Base-by-base conservation (phyloP, 1,140 invertebrate genomes). In the Zaprionus ghesquierei region DNA sequence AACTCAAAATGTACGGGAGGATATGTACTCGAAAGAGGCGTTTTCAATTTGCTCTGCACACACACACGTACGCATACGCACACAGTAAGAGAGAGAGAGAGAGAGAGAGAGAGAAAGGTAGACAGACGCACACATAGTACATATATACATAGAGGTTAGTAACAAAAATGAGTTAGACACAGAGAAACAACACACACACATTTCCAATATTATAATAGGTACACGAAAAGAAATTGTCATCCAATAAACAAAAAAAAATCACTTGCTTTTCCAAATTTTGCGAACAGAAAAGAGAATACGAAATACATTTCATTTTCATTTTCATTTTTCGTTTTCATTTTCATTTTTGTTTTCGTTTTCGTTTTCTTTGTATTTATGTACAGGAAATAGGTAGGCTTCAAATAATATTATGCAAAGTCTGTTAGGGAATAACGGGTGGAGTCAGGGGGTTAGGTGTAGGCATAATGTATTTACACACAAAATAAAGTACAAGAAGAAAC, bases 1-100 rank as follows among this genome's bases (percentile, higher is more conserved):
- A 90, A 90, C 84, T 87, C 82, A 91, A 85, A 89, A 89, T 81
- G 79, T 77, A 77, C 65, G 84, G 84, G 77, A 79, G 80, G 73
- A 68, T 63, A 87, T 86, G 81, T 79, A 61, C 61, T 61, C 54
- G 68, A 66, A 66, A 81, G 50, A 72, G 70, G 60, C 60, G 44
- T 65, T 75, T 76, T 84, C 51, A 77, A 62, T 64, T 64, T 59
- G 12, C 54, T 25, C 22, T 10, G 2, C 15, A 22, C 44, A 29
- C 22, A 50, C 15, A 51, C 18, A 75, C n/a, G 58, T 20, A 56
- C 35, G 63, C 22, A 75, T 41, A 82, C 46, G 62, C 71, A 55
- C n/a, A 68, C 33, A 68, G 31, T 73, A 38, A 77, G 56, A 81
- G 35, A 73, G 38, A 18, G 27, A 29, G 27, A 29, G 27, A 29